Evolutionary conservation across 1,140 invertebrate genomes (phyloP).

Genomic region (Platorchestia sp.): DNA sequence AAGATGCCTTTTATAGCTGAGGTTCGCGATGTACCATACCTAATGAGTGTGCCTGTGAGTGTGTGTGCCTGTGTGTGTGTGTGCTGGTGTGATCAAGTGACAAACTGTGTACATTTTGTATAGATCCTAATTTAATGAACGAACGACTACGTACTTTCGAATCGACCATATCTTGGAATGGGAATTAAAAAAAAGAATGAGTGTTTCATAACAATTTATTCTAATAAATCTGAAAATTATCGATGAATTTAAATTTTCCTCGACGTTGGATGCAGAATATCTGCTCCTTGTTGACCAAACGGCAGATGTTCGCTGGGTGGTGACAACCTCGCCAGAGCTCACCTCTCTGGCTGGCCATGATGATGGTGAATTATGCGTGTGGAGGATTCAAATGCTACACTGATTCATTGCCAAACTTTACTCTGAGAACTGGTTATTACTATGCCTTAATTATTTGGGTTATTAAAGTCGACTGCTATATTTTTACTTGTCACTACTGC

Average conservation of each 20-base stretch:
- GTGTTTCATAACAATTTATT: conserved; percentile 15
- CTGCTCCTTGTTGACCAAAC: background rate
- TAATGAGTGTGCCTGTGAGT: conserved; percentile 1
- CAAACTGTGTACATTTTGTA: conserved; percentile 43
- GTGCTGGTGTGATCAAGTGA: background rate
- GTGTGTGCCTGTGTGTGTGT: conserved; percentile 1
- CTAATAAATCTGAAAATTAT: background rate
- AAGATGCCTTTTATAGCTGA: background rate
- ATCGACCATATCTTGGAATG: conserved; percentile 29
- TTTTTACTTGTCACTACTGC: too few relatives aligned
- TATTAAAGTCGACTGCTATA: too few relatives aligned
- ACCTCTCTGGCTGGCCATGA: too few relatives aligned
- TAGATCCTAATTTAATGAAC: conserved; percentile 30
- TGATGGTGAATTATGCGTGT: too few relatives aligned
- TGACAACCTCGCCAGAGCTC: too few relatives aligned
- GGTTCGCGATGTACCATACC: conserved; percentile 20
- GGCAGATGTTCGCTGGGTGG: background rate
- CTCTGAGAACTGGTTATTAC: too few relatives aligned
- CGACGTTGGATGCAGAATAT: background rate
- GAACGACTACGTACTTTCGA: conserved; percentile 8
- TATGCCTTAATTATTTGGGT: too few relatives aligned
- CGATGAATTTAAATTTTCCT: background rate
- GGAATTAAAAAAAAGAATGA: conserved; percentile 39
- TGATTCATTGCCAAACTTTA: too few relatives aligned
- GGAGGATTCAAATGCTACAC: too few relatives aligned